These are phyloP conservation scores for Leptinotarsa peninsularis DNA, from an alignment of 2,888 invertebrate species.

Conservation along the genomic window DNA sequence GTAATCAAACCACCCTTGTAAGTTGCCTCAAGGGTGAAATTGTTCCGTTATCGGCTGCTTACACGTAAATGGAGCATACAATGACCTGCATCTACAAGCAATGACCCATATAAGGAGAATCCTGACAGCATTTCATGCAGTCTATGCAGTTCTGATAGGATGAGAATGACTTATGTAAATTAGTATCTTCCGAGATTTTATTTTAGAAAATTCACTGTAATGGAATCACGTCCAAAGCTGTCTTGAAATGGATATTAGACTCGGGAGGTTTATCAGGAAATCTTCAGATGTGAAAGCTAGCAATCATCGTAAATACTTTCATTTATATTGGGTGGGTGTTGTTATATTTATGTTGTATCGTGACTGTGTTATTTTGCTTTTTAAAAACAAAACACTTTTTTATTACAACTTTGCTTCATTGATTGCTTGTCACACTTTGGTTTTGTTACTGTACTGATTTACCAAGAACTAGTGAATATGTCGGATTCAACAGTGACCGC, in stretches of 20 bases:
- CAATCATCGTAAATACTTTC: not conserved
- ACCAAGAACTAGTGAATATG: no score
- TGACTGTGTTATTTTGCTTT: no score
- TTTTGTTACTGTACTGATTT: no score
- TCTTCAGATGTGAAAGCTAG: not conserved
- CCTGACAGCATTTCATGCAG: constrained; percentile 38
- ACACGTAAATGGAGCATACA: constrained; percentile 52
- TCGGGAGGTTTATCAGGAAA: not conserved
- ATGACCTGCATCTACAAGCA: constrained; percentile 50
- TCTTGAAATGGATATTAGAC: not conserved
- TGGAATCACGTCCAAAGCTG: constrained; percentile 35
- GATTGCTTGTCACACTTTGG: no score
- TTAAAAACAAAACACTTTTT: no score
- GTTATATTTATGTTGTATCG: no score
- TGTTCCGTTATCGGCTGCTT: constrained; percentile 48
- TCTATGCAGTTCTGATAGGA: constrained; percentile 39
- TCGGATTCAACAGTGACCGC: no score
- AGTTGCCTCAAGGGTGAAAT: constrained; percentile 36
- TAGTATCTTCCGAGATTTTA: constrained; percentile 30
- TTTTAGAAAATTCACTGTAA: constrained; percentile 26
- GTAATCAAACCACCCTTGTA: constrained; percentile 30
- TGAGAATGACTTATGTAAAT: constrained; percentile 41
- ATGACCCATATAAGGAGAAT: constrained; percentile 37
- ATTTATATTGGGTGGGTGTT: no score
- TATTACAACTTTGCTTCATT: no score